Percentiles rank a stretch among this genome's conserved stretches.
Conservation (phyloP, 92 coral and sea anemone species). For the Epizoanthus stellaris region DNA sequence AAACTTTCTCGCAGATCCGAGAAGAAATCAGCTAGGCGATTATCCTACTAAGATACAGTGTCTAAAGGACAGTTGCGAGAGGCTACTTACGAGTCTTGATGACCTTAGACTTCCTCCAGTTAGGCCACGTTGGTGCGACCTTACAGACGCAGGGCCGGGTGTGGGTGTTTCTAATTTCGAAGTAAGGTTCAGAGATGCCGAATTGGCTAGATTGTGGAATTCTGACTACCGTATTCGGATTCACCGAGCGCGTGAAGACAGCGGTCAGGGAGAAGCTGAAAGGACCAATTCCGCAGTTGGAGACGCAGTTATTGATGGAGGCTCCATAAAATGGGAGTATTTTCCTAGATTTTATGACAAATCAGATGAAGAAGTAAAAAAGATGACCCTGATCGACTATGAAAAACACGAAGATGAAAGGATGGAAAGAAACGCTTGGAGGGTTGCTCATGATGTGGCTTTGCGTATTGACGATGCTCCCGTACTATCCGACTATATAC, state of each 20-base stretch:
- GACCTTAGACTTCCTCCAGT: slow-evolving; percentile 40
- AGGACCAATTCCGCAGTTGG: no score
- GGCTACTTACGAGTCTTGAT: not conserved
- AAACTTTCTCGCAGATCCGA: slow-evolving; percentile 29
- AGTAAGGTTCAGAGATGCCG: not conserved
- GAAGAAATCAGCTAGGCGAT: slow-evolving; percentile 14
- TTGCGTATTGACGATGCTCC: slow-evolving; percentile 53
- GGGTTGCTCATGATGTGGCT: slow-evolving; percentile 45
- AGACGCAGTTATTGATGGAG: slow-evolving; percentile 42
- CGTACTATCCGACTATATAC: slow-evolving; percentile 45
- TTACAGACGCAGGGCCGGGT: slow-evolving; percentile 27
- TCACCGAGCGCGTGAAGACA: no score
- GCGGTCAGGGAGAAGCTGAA: not conserved
- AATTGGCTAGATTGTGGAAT: slow-evolving; percentile 40
- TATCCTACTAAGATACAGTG: not conserved
- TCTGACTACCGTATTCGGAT: slow-evolving; percentile 40
- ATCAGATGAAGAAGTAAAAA: slow-evolving; percentile 52
- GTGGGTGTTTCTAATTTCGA: slow-evolving; percentile 31
- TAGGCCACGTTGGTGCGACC: slow-evolving; percentile 42
- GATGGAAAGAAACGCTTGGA: slow-evolving; percentile 47
- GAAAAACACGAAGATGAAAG: slow-evolving; percentile 51
- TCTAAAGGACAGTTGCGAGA: slow-evolving; percentile 5
- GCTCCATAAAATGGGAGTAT: slow-evolving; percentile 49
- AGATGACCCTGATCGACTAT: slow-evolving; percentile 48
- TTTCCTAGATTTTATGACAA: slow-evolving; percentile 36